Evolutionary conservation across 2,888 invertebrate species (phyloP), one percentile per base, ranked within the genome.

Genomic region (Hybos culiciformis): DNA sequence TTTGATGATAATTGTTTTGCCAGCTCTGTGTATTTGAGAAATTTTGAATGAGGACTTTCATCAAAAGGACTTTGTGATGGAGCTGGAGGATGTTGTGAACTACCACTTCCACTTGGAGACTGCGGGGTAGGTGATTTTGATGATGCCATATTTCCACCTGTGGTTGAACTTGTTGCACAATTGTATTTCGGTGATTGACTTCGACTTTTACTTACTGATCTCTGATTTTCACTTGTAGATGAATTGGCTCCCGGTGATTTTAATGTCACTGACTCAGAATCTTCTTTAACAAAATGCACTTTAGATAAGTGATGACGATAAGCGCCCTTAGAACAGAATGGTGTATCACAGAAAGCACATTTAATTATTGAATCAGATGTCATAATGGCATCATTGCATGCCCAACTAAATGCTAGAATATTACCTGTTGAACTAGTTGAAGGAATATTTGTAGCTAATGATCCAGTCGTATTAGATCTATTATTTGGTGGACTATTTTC

Each of bases 1-100:
- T 93, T 93, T 72, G 91, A 92, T 65, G 93, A 93, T 67, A 96
- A 74, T 72, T 96, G 94, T 71, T 94, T 94, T 60, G 96, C 96
- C 70, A 96, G 80, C 72, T 96, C 93, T 63, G 93, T 93, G 72
- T 96, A 96, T 73, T 94, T 94, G 56, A 93, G 81, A 75, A 94
- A 94, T 74, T 94, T 96, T 56, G 94, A 91, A 70, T 92, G 91
- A 39, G 91, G 88, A 63, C 87, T 90, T 68, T 92, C 92, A 59
- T 90, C 90, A 61, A 80, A 83, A 24, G 76, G 66, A 65, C 73
- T 64, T 62, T 75, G 63, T 54, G 60, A 65, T 43, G 69, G 69
- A 48, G 77, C 74, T 52, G 56, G 50, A 18, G 54, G 50, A 37
- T 45, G 43, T 17, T 61, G 21, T 63, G 15, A 11, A 11, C 12